Conservation (phyloP, 2,888 invertebrate genomes). For the Polia nebulosa region DNA sequence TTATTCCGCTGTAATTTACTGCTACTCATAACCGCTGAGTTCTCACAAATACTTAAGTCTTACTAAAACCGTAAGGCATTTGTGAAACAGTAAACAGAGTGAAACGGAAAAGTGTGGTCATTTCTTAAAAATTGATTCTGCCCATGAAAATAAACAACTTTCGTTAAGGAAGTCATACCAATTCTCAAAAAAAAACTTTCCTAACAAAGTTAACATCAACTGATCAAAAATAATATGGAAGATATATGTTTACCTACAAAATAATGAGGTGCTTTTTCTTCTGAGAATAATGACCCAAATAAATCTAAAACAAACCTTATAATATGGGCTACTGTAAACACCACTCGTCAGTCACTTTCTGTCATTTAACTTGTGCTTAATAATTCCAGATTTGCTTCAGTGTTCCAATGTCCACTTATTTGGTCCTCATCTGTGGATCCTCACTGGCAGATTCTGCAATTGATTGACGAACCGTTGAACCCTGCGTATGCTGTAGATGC, state of each 20-base stretch:
- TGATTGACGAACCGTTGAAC: slow-evolving; percentile 75
- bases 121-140: too few species aligned
- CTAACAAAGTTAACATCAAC: too few species aligned
- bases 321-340: too few species aligned
- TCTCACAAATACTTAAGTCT: neutral
- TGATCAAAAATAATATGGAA: too few species aligned
- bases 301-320: neutral
- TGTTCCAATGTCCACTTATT: slow-evolving; percentile 75
- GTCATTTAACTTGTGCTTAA: neutral
- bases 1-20: neutral
- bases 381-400: slow-evolving; percentile 71
- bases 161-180: neutral
- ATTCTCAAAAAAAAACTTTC: too few species aligned
- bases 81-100: too few species aligned
- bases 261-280: neutral
- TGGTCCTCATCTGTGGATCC: slow-evolving; percentile 76
- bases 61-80: too few species aligned
- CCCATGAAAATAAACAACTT: too few species aligned
- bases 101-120: too few species aligned
- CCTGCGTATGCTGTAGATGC: slow-evolving; percentile 74
- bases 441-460: slow-evolving; percentile 70
- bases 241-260: too few species aligned
- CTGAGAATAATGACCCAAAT: neutral
- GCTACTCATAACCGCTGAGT: neutral
- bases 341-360: neutral